phyloP scores from a whole-genome alignment of 2,113 vertebrate genomes.

The Clarias batrachus region DNA sequence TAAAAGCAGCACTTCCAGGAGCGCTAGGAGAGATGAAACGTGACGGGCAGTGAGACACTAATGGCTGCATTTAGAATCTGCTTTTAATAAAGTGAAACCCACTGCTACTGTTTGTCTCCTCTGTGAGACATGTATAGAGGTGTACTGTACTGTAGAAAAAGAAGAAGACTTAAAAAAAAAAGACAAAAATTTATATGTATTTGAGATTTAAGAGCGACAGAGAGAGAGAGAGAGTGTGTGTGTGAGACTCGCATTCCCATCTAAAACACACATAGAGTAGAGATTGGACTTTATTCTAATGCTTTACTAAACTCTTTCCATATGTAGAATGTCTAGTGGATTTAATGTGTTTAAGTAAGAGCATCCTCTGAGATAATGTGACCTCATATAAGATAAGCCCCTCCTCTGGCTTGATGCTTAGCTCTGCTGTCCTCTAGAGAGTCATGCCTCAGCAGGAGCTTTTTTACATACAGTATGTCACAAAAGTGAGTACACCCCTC shows the following conservation, averaged over 20 bases:
- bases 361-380: too few relatives aligned
- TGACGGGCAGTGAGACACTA: not conserved
- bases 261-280: slow-evolving; percentile 60
- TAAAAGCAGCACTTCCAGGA: not conserved
- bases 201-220: not conserved
- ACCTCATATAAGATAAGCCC: too few relatives aligned
- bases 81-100: not conserved
- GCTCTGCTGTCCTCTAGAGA: too few relatives aligned
- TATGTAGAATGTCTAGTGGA: not conserved
- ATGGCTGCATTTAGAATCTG: not conserved
- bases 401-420: too few relatives aligned
- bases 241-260: slow-evolving; percentile 86
- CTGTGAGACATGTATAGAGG: not conserved
- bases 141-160: not conserved
- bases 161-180: slow-evolving; percentile 45
- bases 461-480: too few relatives aligned
- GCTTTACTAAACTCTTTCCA: not conserved
- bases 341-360: not conserved
- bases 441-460: too few relatives aligned
- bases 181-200: slow-evolving; percentile 47
- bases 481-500: too few relatives aligned
- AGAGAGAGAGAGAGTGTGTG: slow-evolving; percentile 53
- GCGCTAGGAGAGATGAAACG: not conserved
- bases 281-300: not conserved
- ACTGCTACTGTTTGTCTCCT: not conserved